Percentiles rank a stretch among this genome's conserved stretches.
These are phyloP conservation scores for Petromus typicus DNA, from an alignment of 2,113 vertebrate genomes.

Conservation along the genomic window DNA sequence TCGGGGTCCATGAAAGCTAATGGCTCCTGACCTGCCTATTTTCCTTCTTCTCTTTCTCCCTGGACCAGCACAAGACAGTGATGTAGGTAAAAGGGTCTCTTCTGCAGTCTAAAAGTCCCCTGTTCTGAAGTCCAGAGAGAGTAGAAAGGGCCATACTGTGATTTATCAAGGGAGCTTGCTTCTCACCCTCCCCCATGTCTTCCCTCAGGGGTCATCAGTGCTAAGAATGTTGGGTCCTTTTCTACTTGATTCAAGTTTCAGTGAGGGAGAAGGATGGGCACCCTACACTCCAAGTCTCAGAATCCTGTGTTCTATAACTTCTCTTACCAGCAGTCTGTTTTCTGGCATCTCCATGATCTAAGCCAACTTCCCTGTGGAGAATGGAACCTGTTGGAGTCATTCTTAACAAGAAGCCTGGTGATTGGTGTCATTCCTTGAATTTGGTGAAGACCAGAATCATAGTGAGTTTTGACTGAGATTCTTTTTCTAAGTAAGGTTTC, in stretches of 20 bases:
- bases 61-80: neutral
- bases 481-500: conserved; percentile 68
- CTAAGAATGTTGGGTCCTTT: neutral
- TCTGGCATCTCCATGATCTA: conserved; percentile 11
- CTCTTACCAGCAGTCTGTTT: neutral
- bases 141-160: neutral
- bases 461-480: conserved; percentile 68
- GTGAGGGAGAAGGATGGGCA: neutral
- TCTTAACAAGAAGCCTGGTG: conserved; percentile 66
- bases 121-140: neutral
- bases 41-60: neutral
- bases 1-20: neutral
- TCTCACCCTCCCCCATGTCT: neutral
- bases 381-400: conserved; percentile 41
- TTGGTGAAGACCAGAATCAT: conserved; percentile 59
- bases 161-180: neutral
- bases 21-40: neutral
- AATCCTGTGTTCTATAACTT: conserved; percentile 39
- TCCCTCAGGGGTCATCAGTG: neutral
- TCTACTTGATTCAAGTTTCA: neutral
- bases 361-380: conserved; percentile 49
- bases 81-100: neutral
- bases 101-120: neutral
- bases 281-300: neutral
- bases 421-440: conserved; percentile 50